Base-by-base conservation (phyloP, 2,113 vertebrate species). In the Alectura lathami region DNA sequence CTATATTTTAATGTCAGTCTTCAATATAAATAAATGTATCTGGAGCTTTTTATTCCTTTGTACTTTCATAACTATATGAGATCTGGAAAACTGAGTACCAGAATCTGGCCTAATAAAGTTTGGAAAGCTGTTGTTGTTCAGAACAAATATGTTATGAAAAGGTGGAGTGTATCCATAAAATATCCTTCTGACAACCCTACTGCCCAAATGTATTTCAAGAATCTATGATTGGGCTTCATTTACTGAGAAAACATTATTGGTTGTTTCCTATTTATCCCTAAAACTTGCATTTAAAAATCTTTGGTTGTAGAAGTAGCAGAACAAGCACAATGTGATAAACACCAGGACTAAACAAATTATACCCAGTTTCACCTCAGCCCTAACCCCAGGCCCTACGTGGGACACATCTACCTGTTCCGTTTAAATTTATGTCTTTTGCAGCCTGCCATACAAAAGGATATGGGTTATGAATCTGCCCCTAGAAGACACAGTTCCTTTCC, bases 241-340 rank as follows among this genome's bases (percentile, higher is more conserved):
- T 75, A 48, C 17, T 42, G 57, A 21, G 18, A 42, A 67, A 88
- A 54, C 13, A 1, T 48, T 75, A 4, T 22, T 74, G 1, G 3
- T 30, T n/a, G 1, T 79, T 91, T 68, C 29, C 13, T 73, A 40
- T 68, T 81, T 82, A 51, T 45, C 14, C 11, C 11, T 57, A 76
- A 62, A 91, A 40, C 3, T 48, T 84, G 14, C 17, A 78, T 63
- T 78, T 64, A 24, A 64, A 84, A 83, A 62, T 3, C 6, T 88
- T 64, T 75, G 3, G 63, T 86, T 75, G 20, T 64, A 47, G 14
- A 89, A 85, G 48, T 38, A 53, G 13, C 10, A 30, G 34, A 84
- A 47, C 11, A 6, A 47, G 5, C 24, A 86, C 8, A 5, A 13
- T 0, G 0, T 2, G 1, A 76, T 56, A 59, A 75, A 45, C 15